Percentiles rank a stretch among this genome's conserved stretches.
These are phyloP conservation scores for Sminthopsis crassicaudata DNA, from an alignment of 2,113 vertebrate genomes.

Conservation along the genomic window DNA sequence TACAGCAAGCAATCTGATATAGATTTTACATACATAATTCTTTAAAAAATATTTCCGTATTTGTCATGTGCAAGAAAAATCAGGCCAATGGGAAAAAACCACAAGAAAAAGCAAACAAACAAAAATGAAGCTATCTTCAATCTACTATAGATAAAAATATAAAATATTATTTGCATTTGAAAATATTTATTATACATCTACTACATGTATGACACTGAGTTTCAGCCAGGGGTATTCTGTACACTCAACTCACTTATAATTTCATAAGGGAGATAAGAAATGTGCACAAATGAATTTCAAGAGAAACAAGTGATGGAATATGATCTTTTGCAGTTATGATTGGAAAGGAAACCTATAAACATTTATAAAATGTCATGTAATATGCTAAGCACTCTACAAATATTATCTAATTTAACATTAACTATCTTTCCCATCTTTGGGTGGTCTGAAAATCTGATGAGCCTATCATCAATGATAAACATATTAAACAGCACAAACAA, in stretches of 20 bases:
- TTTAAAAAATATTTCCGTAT: too few species aligned
- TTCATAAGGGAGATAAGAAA: neutral
- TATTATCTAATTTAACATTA: neutral
- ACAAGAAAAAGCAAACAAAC: too few species aligned
- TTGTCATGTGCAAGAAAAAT: too few species aligned
- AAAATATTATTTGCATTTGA: slow-evolving; percentile 16
- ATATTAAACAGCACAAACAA: neutral
- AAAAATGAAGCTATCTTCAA: neutral
- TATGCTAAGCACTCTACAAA: neutral
- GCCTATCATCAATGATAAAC: neutral
- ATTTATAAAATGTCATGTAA: neutral
- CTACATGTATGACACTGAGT: neutral
- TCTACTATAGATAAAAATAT: neutral
- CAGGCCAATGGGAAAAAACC: too few species aligned
- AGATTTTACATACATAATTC: too few species aligned
- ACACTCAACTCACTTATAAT: neutral
- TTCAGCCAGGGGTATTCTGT: neutral
- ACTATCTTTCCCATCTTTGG: neutral
- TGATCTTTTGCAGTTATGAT: neutral
- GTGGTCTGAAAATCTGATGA: neutral
- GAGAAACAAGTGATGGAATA: slow-evolving; percentile 15
- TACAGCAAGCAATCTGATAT: too few species aligned
- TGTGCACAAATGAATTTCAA: neutral
- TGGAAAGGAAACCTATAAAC: neutral
- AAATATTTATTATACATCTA: neutral